These are phyloP conservation scores for Agrochola litura DNA, from an alignment of 2,888 invertebrate genomes.

Conservation along the genomic window DNA sequence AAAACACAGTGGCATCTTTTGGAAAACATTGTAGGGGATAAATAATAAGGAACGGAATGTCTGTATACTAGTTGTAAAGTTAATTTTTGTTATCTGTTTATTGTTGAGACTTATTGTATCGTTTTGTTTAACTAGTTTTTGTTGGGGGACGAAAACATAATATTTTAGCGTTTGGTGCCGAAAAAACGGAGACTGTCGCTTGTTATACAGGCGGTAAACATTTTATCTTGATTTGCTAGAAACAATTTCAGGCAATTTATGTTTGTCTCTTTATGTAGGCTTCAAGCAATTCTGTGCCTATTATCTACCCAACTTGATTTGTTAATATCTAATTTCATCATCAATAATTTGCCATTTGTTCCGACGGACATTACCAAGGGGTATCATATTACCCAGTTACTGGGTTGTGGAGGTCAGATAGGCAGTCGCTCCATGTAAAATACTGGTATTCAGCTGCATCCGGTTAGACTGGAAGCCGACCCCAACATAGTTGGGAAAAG, in stretches of 20 bases:
- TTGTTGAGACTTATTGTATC: constrained; percentile 86
- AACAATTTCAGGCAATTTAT: constrained; percentile 26
- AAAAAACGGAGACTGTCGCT: constrained; percentile 55
- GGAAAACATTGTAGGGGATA: constrained; percentile 63
- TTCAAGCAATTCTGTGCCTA: too few species aligned
- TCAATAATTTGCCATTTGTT: too few species aligned
- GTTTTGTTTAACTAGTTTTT: constrained; percentile 84
- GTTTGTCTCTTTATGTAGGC: neutral
- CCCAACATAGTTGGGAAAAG: too few species aligned
- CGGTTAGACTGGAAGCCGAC: too few species aligned
- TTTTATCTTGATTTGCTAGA: constrained; percentile 49
- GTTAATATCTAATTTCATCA: too few species aligned
- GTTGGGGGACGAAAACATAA: constrained; percentile 64
- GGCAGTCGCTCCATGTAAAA: too few species aligned
- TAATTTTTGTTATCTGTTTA: constrained; percentile 78
- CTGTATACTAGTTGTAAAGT: constrained; percentile 64
- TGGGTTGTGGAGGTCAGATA: too few species aligned
- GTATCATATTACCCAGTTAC: too few species aligned
- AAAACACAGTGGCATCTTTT: constrained; percentile 50
- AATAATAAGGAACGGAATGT: constrained; percentile 65
- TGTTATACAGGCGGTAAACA: constrained; percentile 52
- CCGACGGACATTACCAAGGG: neutral
- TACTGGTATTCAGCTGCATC: too few species aligned
- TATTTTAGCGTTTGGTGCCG: constrained; percentile 59
- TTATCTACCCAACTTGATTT: too few species aligned